phyloP scores from a whole-genome alignment of 1,140 invertebrate genomes.

The Drosophila neocordata region DNA sequence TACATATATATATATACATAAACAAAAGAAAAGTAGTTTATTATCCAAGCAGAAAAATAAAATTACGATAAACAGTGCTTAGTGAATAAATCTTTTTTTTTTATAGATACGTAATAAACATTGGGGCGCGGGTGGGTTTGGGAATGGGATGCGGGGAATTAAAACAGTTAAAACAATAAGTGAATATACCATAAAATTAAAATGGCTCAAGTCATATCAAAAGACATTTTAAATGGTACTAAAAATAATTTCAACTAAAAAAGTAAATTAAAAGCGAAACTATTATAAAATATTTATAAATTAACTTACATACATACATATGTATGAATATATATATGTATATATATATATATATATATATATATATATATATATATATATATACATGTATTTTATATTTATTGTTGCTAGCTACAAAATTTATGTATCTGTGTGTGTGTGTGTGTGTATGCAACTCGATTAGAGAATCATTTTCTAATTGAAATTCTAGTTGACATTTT shows the following conservation, averaged over 20 bases:
- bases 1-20: not conserved
- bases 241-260: constrained; percentile 45
- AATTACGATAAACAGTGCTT: not conserved
- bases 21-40: not conserved
- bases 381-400: not conserved
- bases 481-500: constrained; percentile 18
- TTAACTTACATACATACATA: constrained; percentile 10
- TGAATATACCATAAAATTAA: constrained; percentile 58
- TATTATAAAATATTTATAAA: constrained; percentile 76
- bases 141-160: not conserved
- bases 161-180: constrained; percentile 8
- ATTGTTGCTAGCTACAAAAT: constrained; percentile 11
- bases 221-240: constrained; percentile 77
- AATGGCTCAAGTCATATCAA: constrained; percentile 77
- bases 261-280: constrained; percentile 37
- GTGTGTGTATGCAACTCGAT: constrained; percentile 1
- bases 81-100: constrained; percentile 1
- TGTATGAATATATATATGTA: not conserved
- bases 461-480: constrained; percentile 19
- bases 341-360: constrained; percentile 8
- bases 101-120: not conserved
- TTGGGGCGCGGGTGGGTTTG: not conserved
- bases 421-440: constrained; percentile 10
- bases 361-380: constrained; percentile 3
- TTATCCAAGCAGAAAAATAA: not conserved